Base-by-base conservation (phyloP, 2,888 invertebrate genomes). In the Folsomia manolachei region DNA sequence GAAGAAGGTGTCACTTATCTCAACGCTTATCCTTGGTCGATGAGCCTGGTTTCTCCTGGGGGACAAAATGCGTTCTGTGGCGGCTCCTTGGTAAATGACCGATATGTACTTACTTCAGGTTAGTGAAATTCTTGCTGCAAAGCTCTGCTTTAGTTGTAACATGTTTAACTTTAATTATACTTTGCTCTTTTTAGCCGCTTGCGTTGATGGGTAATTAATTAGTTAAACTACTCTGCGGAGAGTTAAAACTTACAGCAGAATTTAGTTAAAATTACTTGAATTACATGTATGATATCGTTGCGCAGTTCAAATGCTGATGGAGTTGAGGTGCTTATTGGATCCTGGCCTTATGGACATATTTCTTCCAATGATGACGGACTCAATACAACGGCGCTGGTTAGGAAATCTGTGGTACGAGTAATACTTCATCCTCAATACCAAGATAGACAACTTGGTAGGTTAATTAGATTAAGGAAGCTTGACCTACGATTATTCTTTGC, bases 371-470 rank as follows among this genome's bases (percentile, higher is more conserved):
- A 71, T 11, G 75, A 79, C 19, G 63, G 74, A 19, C 24, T 70
- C 9, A 71, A 73, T 18, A 4, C 65, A 0, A 74, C 67, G 1
- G 27, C 62, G 1, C 71, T 79, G 0, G 65, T 78, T 19, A 56
- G 79, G 14, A 79, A 79, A 60, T 76, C 73, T 68, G 76, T 79
- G 25, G 76, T 75, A 25, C 76, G 79, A 11, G 76, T 79, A 26
- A 76, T 78, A 14, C 63, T 79, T 27, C 76, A 79, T 60, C 79
- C 79, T 0, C 74, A 75, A 23, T 79, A 78, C 27, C 24, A 65
- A 11, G 71, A 74, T 26, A 66, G 60, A 2, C 72, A 76, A 56
- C 71, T 79, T 24, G 76, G 76, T 76, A 51, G 26, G 7, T n/a
- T n/a, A n/a, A n/a, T n/a, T n/a, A n/a, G n/a, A n/a, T n/a, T n/a